phyloP scores from a whole-genome alignment of 2,113 vertebrate genomes.

The Collichthys lucidus region DNA sequence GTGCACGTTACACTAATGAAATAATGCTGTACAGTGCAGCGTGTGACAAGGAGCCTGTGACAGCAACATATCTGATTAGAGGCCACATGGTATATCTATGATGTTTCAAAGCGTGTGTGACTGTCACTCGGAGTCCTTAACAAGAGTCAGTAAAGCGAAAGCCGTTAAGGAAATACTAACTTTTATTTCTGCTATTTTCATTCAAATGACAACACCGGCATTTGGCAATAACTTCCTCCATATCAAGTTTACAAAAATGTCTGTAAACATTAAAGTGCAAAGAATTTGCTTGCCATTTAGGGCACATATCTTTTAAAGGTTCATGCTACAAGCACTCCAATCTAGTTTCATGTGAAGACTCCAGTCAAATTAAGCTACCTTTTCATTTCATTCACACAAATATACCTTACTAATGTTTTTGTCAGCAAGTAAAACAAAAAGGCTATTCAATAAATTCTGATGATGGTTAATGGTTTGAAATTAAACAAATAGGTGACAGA shows the following conservation, averaged over 20 bases:
- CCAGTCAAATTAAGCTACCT: conserved; percentile 39
- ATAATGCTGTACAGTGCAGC: conserved; percentile 14
- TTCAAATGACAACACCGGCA: conserved; percentile 79
- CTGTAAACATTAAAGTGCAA: conserved; percentile 86
- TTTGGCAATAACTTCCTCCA: conserved; percentile 76
- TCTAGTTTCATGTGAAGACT: conserved; percentile 60
- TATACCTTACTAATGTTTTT: conserved; percentile 44
- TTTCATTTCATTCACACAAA: conserved; percentile 64
- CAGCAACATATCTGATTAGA: not conserved
- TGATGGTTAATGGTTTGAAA: conserved; percentile 64
- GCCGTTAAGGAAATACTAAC: conserved; percentile 74
- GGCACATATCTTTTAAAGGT: conserved; percentile 80
- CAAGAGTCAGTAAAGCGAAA: conserved; percentile 46
- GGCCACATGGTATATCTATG: not conserved
- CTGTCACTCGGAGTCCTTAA: not conserved
- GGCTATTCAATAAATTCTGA: conserved; percentile 51
- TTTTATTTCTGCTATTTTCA: conserved; percentile 78
- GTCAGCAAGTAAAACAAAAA: conserved; percentile 58
- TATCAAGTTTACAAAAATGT: conserved; percentile 82
- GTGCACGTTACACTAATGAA: conserved; percentile 54
- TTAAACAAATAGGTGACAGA: conserved; percentile 63
- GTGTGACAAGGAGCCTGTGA: conserved; percentile 1
- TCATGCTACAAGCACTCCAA: conserved; percentile 81
- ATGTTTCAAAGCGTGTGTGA: no score
- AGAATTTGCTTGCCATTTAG: conserved; percentile 76